Evolutionary conservation across 2,888 invertebrate genomes (phyloP), one percentile per base, ranked within the genome.

Genomic region (Meiosimyza platycephala): DNA sequence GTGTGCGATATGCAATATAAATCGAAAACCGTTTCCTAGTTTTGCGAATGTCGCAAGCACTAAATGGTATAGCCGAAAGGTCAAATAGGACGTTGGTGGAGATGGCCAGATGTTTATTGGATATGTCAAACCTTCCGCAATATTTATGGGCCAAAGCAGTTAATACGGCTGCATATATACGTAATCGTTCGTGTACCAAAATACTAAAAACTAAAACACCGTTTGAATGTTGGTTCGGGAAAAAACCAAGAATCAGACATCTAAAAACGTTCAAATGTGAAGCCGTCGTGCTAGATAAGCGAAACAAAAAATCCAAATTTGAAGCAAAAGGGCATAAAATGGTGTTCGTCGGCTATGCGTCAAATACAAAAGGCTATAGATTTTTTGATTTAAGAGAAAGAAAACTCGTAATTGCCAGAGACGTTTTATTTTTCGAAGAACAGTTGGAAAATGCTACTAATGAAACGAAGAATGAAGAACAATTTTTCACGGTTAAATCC

Each of bases 81-180:
- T 74, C 73, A 22, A 78, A 79, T 55, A 63, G 77, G 18, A 77
- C 76, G 9, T 59, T 78, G 3, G 71, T 79, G 1, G 80, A 80
- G 51, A 79, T 78, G 75, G 75, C 76, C 2, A 65, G 76, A 40
- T 78, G 76, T 55, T 68, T 78, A 70, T 18, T 78, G n/a, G 59
- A 68, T n/a, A 64, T 72, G 9, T 72, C 74, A 13, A 60, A 60
- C 9, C 48, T 77, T 62, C 73, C 73, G 1, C 70, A 79, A 66
- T 69, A 47, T 70, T 33, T 78, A 48, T 79, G 77, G 77, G 74
- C 77, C 9, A 76, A 79, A 69, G 74, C 76, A 6, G 55, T 79
- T 6, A 76, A 74, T 66, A 76, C 78, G 0, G 76, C 77, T n/a
- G 66, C 69, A 3, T 78, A 77, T 50, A 74, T 78, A 1, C 33